Base-by-base conservation (phyloP, 2,888 invertebrate species). In the Subacronicta megacephala region DNA sequence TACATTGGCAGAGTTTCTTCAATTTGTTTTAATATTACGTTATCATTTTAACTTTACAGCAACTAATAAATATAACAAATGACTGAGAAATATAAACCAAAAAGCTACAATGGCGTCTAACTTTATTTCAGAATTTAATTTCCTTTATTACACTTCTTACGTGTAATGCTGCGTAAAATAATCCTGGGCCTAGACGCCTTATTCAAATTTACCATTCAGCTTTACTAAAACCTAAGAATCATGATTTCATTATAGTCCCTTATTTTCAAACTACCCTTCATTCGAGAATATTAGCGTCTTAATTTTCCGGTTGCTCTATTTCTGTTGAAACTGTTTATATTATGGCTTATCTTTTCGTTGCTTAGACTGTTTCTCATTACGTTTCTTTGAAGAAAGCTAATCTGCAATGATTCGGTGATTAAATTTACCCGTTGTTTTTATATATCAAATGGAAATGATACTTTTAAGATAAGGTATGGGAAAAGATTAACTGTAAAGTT, bases 121-220 rank as follows among this genome's bases (percentile, higher is more conserved):
- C 23, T 29, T 12, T 29, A 12, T 29, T 33, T 5, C 23, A 33
- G 10, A 33, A 45, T 66, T 54, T 36, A 40, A 66, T 64, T 64
- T 66, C 61, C 44, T 60, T 63, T 47, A 60, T 49, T 65, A 41
- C 35, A 45, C 40, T 45, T 41, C 40, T 49, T 36, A 20, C 9
- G 38, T 9, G 29, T 31, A 37, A 63, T 20, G 23, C 31, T 47
- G 47, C 47, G 13, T 35, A 46, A 54, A 54, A 18, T 43, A 46
- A 43, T 66, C 35, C 26, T 12, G 40, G 50, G 54, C 16, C 49
- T 53, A 17, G 31, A 15, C 7, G 35, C 36, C 42, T 61, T 43
- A 20, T 56, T 37, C 12, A 13, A 41, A 47, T 41, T 59, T 38
- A 66, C 35, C 36, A 26, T 38, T 45, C 26, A 33, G 47, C 29